A percentile compares a stretch with the other conserved stretches of the same genome.
These are phyloP conservation scores for Actinostola sp. DNA, from an alignment of 92 coral and sea anemone species.

Conservation along the genomic window DNA sequence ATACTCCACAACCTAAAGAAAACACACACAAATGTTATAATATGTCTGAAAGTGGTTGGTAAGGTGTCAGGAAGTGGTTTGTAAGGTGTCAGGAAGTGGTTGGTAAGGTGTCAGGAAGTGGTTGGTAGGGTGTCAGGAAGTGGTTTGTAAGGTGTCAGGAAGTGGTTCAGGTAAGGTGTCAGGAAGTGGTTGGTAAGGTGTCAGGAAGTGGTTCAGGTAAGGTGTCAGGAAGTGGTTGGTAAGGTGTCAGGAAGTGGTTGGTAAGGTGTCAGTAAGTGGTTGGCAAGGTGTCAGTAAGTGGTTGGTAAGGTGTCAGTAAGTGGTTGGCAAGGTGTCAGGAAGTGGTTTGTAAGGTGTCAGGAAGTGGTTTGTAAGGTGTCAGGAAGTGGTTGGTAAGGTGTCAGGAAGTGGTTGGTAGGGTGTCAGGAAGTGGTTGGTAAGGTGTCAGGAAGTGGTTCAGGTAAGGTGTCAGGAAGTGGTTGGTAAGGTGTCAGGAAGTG, in stretches of 20 bases:
- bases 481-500: not conserved
- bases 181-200: not conserved
- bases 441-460: not conserved
- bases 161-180: not conserved
- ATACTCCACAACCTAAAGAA: constrained; percentile 88
- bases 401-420: not conserved
- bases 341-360: not conserved
- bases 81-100: not conserved
- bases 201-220: not conserved
- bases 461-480: not conserved
- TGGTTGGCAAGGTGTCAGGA: not conserved
- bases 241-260: not conserved
- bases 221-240: not conserved
- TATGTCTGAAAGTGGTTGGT: not conserved
- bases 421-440: not conserved
- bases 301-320: not conserved
- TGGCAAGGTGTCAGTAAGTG: not conserved
- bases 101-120: not conserved
- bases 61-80: not conserved
- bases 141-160: not conserved
- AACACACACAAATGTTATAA: not conserved
- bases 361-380: not conserved
- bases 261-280: not conserved
- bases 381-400: not conserved
- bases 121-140: not conserved